Evolutionary conservation across 1,140 invertebrate species (phyloP).

Genomic region (Melitaea cinxia): DNA sequence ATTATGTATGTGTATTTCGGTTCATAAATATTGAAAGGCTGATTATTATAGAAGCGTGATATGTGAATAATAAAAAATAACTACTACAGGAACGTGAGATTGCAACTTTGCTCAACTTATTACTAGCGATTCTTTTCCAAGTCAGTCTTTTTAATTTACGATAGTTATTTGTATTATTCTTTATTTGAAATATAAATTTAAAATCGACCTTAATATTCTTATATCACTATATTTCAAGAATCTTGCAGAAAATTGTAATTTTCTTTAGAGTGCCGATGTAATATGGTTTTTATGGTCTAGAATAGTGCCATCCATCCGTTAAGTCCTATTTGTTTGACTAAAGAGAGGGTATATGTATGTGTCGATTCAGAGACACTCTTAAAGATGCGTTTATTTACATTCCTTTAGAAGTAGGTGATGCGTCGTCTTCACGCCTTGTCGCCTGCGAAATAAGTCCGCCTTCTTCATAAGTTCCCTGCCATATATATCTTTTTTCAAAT

Average conservation of each 20-base stretch:
- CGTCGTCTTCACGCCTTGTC: conserved; percentile 60
- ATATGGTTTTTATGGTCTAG: conserved; percentile 2
- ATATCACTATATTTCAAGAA: too few species aligned
- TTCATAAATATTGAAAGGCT: too few species aligned
- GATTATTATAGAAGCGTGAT: too few species aligned
- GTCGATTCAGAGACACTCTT: conserved; percentile 65
- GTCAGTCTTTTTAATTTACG: too few species aligned
- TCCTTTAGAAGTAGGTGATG: conserved; percentile 66
- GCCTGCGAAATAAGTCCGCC: conserved; percentile 43
- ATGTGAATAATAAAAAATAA: too few species aligned
- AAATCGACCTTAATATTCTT: too few species aligned
- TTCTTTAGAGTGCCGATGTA: not conserved
- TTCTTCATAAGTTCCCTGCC: conserved; percentile 41
- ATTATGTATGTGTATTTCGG: too few species aligned
- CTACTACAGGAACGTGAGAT: too few species aligned
- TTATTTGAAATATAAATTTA: too few species aligned
- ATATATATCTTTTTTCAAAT: conserved; percentile 30
- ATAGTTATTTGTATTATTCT: too few species aligned
- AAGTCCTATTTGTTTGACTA: conserved; percentile 45
- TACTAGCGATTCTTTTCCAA: too few species aligned
- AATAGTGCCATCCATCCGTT: conserved; percentile 31
- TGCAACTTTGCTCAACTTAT: too few species aligned
- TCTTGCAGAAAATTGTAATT: not conserved
- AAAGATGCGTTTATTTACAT: conserved; percentile 67
- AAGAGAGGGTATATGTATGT: conserved; percentile 41